These are phyloP conservation scores for Zygaena filipendulae DNA, from an alignment of 2,888 invertebrate species.

Conservation along the genomic window DNA sequence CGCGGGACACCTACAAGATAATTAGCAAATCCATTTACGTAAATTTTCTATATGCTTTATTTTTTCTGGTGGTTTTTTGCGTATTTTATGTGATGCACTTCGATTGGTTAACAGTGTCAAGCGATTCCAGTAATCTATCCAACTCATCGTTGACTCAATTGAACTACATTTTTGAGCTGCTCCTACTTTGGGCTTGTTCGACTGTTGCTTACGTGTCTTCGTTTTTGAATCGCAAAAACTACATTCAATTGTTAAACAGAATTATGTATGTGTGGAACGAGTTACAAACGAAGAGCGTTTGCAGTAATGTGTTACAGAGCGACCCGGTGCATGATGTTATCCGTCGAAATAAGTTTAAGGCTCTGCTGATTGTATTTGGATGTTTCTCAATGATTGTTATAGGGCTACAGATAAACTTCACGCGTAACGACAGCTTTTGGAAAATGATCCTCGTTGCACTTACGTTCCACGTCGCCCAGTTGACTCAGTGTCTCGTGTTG, in stretches of 20 bases:
- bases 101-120: conserved; percentile 22
- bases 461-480: conserved; percentile 37
- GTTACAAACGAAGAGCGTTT: conserved; percentile 18
- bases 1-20: conserved; percentile 21
- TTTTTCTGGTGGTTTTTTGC: conserved; percentile 23
- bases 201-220: conserved; percentile 29
- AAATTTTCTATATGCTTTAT: conserved; percentile 31
- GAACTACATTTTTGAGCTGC: conserved; percentile 40
- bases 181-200: conserved; percentile 24
- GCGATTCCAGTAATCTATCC: conserved; percentile 25
- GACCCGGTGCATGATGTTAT: no score
- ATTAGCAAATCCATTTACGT: conserved; percentile 34
- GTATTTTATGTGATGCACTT: conserved; percentile 31
- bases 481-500: conserved; percentile 34
- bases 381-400: conserved; percentile 3
- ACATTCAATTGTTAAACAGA: conserved; percentile 34
- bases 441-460: conserved; percentile 35
- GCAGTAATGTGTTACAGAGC: no score
- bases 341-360: conserved; percentile 11
- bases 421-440: conserved; percentile 32
- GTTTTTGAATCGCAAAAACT: conserved; percentile 29
- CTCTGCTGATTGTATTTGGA: background rate
- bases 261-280: conserved; percentile 26
- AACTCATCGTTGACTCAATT: conserved; percentile 33
- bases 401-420: conserved; percentile 29